Percentiles rank a stretch among this genome's conserved stretches.
phyloP scores from a whole-genome alignment of 2,797 vertebrate genomes.

The Poeciliopsis turneri region DNA sequence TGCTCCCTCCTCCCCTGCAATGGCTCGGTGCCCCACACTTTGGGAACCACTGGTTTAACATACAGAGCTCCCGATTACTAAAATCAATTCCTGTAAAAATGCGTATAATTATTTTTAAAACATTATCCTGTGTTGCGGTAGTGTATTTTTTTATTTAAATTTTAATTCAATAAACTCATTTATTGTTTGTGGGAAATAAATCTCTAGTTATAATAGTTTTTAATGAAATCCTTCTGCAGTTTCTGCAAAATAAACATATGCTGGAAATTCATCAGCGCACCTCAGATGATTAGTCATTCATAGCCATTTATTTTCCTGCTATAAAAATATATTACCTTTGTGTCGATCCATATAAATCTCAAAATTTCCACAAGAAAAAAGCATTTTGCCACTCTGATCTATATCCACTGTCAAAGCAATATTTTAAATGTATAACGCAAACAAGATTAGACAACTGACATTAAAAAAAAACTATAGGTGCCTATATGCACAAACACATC shows the following conservation, averaged over 20 bases:
- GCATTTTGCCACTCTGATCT: too few relatives aligned
- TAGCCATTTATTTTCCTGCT: background rate
- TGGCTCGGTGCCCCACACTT: too few relatives aligned
- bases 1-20: too few relatives aligned
- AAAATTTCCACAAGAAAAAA: too few relatives aligned
- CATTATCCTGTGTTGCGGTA: background rate
- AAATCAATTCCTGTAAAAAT: background rate
- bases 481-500: too few relatives aligned
- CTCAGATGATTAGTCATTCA: background rate
- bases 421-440: too few relatives aligned
- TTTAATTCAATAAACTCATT: background rate
- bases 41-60: background rate
- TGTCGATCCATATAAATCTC: background rate
- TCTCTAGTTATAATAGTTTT: background rate
- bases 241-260: background rate
- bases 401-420: too few relatives aligned
- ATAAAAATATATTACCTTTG: background rate
- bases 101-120: too few relatives aligned
- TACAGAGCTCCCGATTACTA: background rate
- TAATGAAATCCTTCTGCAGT: background rate
- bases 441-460: too few relatives aligned
- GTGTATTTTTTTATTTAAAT: background rate
- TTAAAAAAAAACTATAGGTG: too few relatives aligned
- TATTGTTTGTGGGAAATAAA: background rate
- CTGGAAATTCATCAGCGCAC: background rate